Evolutionary conservation across 2,888 invertebrate species (phyloP).

Genomic region (Oxyteleia sp.): DNA sequence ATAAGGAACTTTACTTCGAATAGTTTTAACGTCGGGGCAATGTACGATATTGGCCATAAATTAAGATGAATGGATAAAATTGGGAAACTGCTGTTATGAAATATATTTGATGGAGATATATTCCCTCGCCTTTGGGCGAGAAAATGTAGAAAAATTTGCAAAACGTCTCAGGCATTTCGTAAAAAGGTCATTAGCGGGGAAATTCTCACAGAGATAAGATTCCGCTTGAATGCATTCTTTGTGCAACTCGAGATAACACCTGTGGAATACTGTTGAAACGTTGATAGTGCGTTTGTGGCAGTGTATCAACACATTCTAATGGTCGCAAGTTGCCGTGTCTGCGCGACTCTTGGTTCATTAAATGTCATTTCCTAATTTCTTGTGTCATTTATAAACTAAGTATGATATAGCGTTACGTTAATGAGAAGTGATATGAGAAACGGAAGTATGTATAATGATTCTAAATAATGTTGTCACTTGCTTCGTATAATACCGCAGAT

Average conservation of each 20-base stretch:
- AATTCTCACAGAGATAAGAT: constrained; percentile 41
- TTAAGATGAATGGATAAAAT: constrained; percentile 22
- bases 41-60: constrained; percentile 44
- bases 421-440: constrained; percentile 63
- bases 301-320: constrained; percentile 46
- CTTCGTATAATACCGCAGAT: constrained; percentile 28
- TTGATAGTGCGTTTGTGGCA: constrained; percentile 12
- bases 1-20: constrained; percentile 21
- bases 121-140: not conserved
- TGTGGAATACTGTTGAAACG: constrained; percentile 44
- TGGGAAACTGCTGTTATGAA: constrained; percentile 8
- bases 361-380: constrained; percentile 45
- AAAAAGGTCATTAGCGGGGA: constrained; percentile 2
- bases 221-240: constrained; percentile 35
- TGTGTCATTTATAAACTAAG: constrained; percentile 42
- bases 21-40: constrained; percentile 24
- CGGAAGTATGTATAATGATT: constrained; percentile 59
- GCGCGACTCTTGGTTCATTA: constrained; percentile 30
- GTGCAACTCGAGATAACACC: constrained; percentile 60
- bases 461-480: constrained; percentile 58
- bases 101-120: not conserved
- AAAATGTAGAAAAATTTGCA: not conserved
- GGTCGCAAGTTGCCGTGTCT: constrained; percentile 35
- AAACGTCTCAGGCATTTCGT: not conserved
- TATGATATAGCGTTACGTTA: constrained; percentile 48